phyloP scores from a whole-genome alignment of 1,140 invertebrate genomes.

The Stegodyphus dumicola region DNA sequence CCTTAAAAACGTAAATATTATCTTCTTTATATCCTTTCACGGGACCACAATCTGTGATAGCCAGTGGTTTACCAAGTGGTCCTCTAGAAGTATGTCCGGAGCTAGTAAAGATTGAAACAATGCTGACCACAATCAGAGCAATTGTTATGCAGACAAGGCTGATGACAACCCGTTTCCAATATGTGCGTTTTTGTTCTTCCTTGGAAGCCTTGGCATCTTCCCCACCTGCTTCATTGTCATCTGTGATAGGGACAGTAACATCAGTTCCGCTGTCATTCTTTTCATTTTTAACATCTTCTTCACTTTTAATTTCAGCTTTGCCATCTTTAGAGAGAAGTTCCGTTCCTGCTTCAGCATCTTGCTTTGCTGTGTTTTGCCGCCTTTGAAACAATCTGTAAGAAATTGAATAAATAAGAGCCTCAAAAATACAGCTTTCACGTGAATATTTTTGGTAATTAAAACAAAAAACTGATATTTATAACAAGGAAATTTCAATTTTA shows the following conservation, averaged over 20 bases:
- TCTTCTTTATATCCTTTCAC: conserved; percentile 71
- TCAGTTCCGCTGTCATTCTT: conserved; percentile 63
- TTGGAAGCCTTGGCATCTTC: conserved; percentile 1
- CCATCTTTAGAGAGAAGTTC: conserved; percentile 48
- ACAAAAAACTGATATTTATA: background rate
- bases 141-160: conserved; percentile 36
- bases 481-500: background rate
- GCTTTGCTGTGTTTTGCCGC: background rate
- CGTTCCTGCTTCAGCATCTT: conserved; percentile 54
- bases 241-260: conserved; percentile 54
- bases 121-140: conserved; percentile 18
- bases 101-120: conserved; percentile 34
- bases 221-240: conserved; percentile 15
- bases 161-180: conserved; percentile 23
- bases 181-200: conserved; percentile 10
- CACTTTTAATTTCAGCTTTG: conserved; percentile 46
- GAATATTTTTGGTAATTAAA: background rate
- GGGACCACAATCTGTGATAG: conserved; percentile 50
- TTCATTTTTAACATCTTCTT: conserved; percentile 35
- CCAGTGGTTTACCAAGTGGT: conserved; percentile 28
- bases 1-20: conserved; percentile 81
- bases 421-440: background rate
- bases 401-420: background rate
- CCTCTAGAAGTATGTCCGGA: background rate
- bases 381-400: conserved; percentile 10